Evolutionary conservation across 2,888 invertebrate genomes (phyloP), one percentile per base, ranked within the genome.

Genomic region (Gerris lacustris): DNA sequence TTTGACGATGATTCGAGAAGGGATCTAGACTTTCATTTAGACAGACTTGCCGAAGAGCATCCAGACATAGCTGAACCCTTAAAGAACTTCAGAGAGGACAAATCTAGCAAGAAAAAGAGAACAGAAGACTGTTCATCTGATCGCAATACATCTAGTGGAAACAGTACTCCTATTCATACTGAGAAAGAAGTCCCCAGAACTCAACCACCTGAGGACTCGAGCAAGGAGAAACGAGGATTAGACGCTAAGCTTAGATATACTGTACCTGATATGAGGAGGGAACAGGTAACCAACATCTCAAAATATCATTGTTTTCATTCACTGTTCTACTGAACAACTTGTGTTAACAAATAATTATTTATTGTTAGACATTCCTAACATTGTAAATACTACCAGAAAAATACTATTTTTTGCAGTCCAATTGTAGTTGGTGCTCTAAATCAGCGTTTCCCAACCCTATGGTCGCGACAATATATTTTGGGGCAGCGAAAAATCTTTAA

Each of bases 11-110:
- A 71, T 70, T 18, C 64, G 62, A 69, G 66, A 45, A 67, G 47
- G 44, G 72, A 71, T 63, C 64, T 64, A 17, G 71, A 18, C 9
- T 66, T 43, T 17, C 44, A 68, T 45, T 66, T 70, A 45, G 67
- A 67, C 17, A 73, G 70, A 45, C 67, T 74, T 47, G 89, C 88
- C 66, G 82, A 86, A 75, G 84, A 89, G 11, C 88, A 90, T 79
- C 90, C 90, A 62, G 88, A 90, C 79, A 86, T 90, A 77, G 89
- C 89, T 73, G 87, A 88, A 78, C 87, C 88, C 70, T 82, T 89
- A 76, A 82, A 85, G 70, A 77, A 82, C 77, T 82, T 83, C 68
- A 74, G 47, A 72, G 75, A 75, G 74, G 72, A 64, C 64, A 64
- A 72, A 71, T 67, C 68, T 31, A 70, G 67, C 45, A 47, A 68